These are phyloP conservation scores for Drosophila picticornis DNA, from an alignment of 2,888 invertebrate species.

Conservation along the genomic window DNA sequence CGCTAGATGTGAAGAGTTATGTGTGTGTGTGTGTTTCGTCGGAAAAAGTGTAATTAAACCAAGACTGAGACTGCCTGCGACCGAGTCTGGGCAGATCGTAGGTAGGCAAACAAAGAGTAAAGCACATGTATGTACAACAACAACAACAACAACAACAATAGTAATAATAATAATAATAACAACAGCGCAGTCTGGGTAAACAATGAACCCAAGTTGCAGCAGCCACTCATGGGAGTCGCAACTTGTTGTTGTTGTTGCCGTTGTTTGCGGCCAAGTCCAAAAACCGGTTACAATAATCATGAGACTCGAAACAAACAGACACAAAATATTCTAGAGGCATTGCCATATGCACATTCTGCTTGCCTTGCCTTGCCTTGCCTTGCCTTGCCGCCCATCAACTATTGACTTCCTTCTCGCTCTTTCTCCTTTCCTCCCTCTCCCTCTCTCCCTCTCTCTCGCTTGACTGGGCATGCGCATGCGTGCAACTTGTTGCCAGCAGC, in stretches of 20 bases:
- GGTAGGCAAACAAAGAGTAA: conserved; percentile 56
- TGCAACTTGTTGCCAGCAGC: conserved; percentile 77
- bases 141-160: conserved; percentile 14
- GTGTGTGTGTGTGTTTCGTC: conserved; percentile 34
- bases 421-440: neutral
- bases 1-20: conserved; percentile 65
- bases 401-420: conserved; percentile 16
- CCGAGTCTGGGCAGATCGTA: conserved; percentile 27
- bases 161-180: conserved; percentile 26
- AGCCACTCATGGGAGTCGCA: conserved; percentile 70
- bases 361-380: conserved; percentile 11
- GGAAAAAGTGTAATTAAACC: conserved; percentile 75
- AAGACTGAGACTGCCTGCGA: conserved; percentile 26
- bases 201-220: conserved; percentile 58
- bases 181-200: conserved; percentile 53
- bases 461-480: conserved; percentile 60
- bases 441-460: conserved; percentile 40
- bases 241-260: conserved; percentile 51
- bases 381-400: conserved; percentile 45
- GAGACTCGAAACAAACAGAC: conserved; percentile 51
- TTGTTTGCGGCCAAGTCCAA: conserved; percentile 43
- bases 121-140: conserved; percentile 26
- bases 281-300: conserved; percentile 74
- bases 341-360: conserved; percentile 42
- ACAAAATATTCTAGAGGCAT: conserved; percentile 67